Percentiles rank a stretch among this genome's conserved stretches.
Evolutionary conservation across 2,888 invertebrate species (phyloP).

Genomic region (Dasysyrphus tricinctus): DNA sequence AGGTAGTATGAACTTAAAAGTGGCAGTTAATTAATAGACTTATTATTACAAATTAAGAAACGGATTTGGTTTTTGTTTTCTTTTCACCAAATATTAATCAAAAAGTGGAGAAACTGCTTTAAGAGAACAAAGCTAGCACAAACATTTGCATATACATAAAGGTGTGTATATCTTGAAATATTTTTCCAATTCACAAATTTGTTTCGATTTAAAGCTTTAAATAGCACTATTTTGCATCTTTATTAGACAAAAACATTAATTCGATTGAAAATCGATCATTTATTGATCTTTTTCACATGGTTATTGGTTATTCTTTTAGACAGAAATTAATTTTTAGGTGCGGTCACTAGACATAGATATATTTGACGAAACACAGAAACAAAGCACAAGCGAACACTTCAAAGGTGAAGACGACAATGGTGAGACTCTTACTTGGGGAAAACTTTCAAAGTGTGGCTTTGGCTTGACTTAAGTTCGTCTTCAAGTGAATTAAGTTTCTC

Average conservation of each 20-base stretch:
- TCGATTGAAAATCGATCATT: background rate
- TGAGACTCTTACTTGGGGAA: slow-evolving; percentile 44
- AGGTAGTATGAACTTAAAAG: slow-evolving; percentile 45
- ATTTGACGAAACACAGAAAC: slow-evolving; percentile 63
- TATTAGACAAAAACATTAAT: background rate
- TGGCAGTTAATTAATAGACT: slow-evolving; percentile 53
- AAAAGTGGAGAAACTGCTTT: slow-evolving; percentile 24
- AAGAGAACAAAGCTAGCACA: slow-evolving; percentile 44
- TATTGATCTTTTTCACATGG: slow-evolving; percentile 28
- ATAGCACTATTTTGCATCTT: slow-evolving; percentile 12
- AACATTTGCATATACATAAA: slow-evolving; percentile 12
- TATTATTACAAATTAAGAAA: slow-evolving; percentile 22
- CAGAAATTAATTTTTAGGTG: slow-evolving; percentile 65
- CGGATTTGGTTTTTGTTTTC: slow-evolving; percentile 31
- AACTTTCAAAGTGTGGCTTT: slow-evolving; percentile 69
- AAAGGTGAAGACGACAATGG: slow-evolving; percentile 72
- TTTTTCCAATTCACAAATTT: background rate
- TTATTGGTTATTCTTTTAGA: slow-evolving; percentile 10
- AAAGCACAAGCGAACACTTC: slow-evolving; percentile 74
- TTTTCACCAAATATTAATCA: slow-evolving; percentile 33
- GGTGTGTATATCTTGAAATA: slow-evolving; percentile 31
- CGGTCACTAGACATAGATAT: slow-evolving; percentile 60
- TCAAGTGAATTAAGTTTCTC: slow-evolving; percentile 36
- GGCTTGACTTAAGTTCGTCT: slow-evolving; percentile 48
- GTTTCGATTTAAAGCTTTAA: slow-evolving; percentile 5